A percentile compares a stretch with the other conserved stretches of the same genome.
Evolutionary conservation across 2,888 invertebrate species (phyloP).

Genomic region (Hartigia nigra): DNA sequence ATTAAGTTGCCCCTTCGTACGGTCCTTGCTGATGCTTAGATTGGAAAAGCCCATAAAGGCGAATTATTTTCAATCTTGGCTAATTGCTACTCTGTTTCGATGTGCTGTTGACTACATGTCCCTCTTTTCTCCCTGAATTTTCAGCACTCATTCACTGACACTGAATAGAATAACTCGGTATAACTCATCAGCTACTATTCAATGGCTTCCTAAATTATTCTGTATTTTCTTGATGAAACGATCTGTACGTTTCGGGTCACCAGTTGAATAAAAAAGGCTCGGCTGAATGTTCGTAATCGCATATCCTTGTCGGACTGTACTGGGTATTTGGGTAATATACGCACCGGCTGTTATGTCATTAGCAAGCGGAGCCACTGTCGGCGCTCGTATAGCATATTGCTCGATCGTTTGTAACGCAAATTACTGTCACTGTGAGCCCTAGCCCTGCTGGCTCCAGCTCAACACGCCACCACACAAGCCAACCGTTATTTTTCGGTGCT

Average conservation of each 20-base stretch:
- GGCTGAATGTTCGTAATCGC: neutral
- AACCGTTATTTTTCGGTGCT: neutral
- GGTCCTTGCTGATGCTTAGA: neutral
- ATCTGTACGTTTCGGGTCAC: too few relatives aligned
- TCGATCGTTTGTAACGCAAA: slow-evolving; percentile 3
- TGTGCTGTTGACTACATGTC: neutral
- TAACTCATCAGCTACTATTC: neutral
- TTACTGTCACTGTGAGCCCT: neutral
- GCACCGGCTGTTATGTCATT: slow-evolving; percentile 8
- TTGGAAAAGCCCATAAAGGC: slow-evolving; percentile 1
- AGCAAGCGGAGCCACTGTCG: neutral
- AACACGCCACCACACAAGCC: neutral
- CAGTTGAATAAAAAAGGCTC: neutral
- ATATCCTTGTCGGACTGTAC: neutral
- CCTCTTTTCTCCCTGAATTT: neutral
- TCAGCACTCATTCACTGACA: neutral
- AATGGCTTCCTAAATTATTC: neutral
- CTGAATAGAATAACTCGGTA: neutral
- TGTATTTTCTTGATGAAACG: neutral
- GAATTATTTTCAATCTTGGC: neutral
- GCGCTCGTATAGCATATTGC: slow-evolving; percentile 1
- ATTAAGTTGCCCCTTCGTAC: neutral
- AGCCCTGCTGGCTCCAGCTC: neutral
- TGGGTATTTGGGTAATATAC: neutral
- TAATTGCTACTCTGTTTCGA: neutral